Evolutionary conservation across 2,113 vertebrate species (phyloP).

Genomic region (Caretta caretta): DNA sequence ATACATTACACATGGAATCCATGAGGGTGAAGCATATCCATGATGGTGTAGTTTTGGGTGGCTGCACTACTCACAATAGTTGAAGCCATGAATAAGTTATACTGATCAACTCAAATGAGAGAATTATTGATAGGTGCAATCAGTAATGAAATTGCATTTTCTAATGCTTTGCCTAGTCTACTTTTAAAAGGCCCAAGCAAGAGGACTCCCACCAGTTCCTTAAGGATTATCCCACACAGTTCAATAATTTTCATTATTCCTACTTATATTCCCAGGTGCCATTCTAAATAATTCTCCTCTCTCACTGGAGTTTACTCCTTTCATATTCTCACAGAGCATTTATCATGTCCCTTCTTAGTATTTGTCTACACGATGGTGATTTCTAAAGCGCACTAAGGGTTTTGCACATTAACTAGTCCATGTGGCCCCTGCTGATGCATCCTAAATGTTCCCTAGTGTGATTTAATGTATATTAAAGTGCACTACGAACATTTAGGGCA

Average conservation of each 20-base stretch:
- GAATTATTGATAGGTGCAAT: not conserved
- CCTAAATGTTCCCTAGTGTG: too few species aligned
- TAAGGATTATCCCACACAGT: not conserved
- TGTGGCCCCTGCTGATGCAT: too few species aligned
- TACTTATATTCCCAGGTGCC: not conserved
- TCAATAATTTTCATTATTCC: not conserved
- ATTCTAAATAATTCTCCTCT: not conserved
- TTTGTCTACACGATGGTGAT: too few species aligned
- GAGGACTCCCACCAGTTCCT: not conserved
- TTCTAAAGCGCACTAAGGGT: too few species aligned
- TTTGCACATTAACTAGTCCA: too few species aligned
- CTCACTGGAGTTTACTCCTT: not conserved
- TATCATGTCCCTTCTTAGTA: too few species aligned
- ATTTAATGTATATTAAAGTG: too few species aligned
- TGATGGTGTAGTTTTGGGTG: not conserved
- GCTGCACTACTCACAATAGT: not conserved
- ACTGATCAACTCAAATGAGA: not conserved
- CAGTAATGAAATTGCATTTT: not conserved
- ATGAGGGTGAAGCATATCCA: not conserved
- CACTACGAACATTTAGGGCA: not conserved
- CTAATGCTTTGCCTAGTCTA: not conserved
- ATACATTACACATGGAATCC: not conserved
- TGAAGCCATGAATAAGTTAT: not conserved
- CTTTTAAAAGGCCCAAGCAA: not conserved
- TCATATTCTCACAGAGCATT: too few species aligned